Base-by-base conservation (phyloP, 2,888 invertebrate species). In the Coremacera marginata region DNA sequence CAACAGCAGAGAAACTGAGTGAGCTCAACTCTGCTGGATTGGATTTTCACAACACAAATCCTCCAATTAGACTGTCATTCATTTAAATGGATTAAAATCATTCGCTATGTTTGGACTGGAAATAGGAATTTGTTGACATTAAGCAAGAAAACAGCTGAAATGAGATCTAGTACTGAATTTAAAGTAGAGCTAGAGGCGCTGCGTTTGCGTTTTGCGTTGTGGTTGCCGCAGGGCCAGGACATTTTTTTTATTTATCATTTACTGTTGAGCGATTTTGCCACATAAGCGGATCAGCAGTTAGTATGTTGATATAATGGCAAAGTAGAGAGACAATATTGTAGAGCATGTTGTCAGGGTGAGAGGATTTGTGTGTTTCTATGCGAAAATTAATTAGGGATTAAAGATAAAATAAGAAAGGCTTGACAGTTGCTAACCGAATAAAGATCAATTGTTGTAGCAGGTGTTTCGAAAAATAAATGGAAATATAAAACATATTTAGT, bases 31-130 rank as follows among this genome's bases (percentile, higher is more conserved):
- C 22, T 22, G 37, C 25, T 67, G 70, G 44, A 52, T 71, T 51
- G 62, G 51, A 71, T 63, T 74, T 72, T 57, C 72, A 72, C 16
- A 16, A 34, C 37, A 63, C 78, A 86, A 88, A 87, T 86, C 86
- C 86, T 88, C 88, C 89, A 88, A 88, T 88, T 89, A 89, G 88
- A 88, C 87, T 86, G 86, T 87, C 86, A 87, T 87, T 88, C 88
- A 87, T 86, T 86, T 87, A 88, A 88, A 87, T 86, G 88, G 89
- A 87, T 87, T 87, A 87, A 83, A 84, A 79, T 78, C 78, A 74
- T 74, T 11, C 44, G 44, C 44, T 67, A 67, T 55, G 19, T 74
- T 67, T 51, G 71, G 37, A 65, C 14, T 44, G 27, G 55, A 22
- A 70, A n/a, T 55, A 19, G 55, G 62, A 62, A 49, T 60, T 27